Evolutionary conservation across 2,888 invertebrate species (phyloP).

Genomic region (Diplazon laetatorius): DNA sequence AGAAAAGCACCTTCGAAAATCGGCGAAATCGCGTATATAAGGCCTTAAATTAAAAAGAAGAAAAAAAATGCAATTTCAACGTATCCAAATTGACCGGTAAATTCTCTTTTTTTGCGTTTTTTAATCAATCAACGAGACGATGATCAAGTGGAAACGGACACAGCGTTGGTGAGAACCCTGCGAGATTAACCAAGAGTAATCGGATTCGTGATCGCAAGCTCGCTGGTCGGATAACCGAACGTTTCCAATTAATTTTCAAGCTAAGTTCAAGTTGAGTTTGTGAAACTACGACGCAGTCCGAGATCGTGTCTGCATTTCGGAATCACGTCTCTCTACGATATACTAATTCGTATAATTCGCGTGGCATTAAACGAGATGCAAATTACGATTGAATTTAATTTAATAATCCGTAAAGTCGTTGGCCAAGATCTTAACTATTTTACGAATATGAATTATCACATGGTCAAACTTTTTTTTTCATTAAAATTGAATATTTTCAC

Average conservation of each 20-base stretch:
- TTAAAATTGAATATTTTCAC: too few species aligned
- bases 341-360: neutral
- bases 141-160: slow-evolving; percentile 1
- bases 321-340: too few species aligned
- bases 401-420: too few species aligned
- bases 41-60: too few species aligned
- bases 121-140: neutral
- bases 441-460: neutral
- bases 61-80: too few species aligned
- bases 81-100: neutral
- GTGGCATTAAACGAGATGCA: neutral
- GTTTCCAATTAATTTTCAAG: slow-evolving; percentile 46
- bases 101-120: slow-evolving; percentile 1
- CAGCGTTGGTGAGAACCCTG: neutral
- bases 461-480: too few species aligned
- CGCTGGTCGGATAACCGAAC: slow-evolving; percentile 21
- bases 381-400: too few species aligned
- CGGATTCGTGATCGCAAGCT: slow-evolving; percentile 34
- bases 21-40: too few species aligned
- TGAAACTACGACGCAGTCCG: neutral
- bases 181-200: slow-evolving; percentile 33
- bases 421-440: neutral
- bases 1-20: too few species aligned
- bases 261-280: slow-evolving; percentile 19
- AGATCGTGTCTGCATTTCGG: too few species aligned